Evolutionary conservation across 2,888 invertebrate genomes (phyloP).

Genomic region (Erebia ligea): DNA sequence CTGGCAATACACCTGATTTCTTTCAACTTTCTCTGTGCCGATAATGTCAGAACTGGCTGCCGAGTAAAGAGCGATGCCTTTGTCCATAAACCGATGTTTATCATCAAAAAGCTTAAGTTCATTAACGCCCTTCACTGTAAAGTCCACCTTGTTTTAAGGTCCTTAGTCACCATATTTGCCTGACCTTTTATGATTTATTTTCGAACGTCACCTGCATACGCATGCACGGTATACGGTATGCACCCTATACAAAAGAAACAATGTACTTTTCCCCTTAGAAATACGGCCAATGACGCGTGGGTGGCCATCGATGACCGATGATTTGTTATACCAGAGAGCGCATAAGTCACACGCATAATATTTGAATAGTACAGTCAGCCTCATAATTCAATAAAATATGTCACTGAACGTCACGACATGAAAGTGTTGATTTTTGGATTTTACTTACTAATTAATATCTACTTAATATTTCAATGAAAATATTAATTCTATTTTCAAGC

Average conservation of each 20-base stretch:
- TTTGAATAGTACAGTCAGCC: conserved; percentile 49
- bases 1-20: conserved; percentile 14
- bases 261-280: conserved; percentile 56
- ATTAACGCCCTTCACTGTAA: conserved; percentile 19
- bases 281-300: conserved; percentile 59
- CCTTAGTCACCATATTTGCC: conserved; percentile 16
- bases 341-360: conserved; percentile 60
- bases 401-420: not conserved
- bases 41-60: conserved; percentile 24
- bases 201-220: conserved; percentile 60
- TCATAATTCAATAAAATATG: not conserved
- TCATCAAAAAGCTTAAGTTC: conserved; percentile 11
- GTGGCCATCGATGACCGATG: conserved; percentile 59
- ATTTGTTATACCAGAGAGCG: conserved; percentile 40
- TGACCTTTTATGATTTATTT: conserved; percentile 48
- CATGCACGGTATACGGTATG: conserved; percentile 48
- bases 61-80: conserved; percentile 6
- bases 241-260: conserved; percentile 55
- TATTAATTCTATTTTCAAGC: too few species aligned
- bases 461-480: too few species aligned
- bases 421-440: too few species aligned
- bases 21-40: conserved; percentile 21
- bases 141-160: conserved; percentile 15
- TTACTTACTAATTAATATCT: too few species aligned
- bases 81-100: conserved; percentile 16